These are phyloP conservation scores for Acronicta psi DNA, from an alignment of 2,888 invertebrate species.

Conservation along the genomic window DNA sequence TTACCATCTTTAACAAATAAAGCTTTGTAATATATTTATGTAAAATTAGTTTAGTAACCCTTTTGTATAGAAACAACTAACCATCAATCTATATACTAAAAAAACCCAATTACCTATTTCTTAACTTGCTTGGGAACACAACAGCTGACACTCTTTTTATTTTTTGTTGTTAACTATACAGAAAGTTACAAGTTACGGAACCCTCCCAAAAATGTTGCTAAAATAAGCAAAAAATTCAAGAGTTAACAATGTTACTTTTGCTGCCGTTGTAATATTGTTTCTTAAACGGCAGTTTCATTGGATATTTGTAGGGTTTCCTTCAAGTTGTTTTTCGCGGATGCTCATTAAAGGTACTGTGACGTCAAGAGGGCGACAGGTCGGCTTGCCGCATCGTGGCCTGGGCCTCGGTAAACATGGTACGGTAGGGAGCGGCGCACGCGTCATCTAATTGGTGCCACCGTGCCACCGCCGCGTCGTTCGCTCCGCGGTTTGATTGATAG, in stretches of 20 bases:
- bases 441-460: constrained; percentile 68
- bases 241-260: constrained; percentile 27
- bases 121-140: constrained; percentile 33
- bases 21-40: no score
- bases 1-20: no score
- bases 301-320: constrained; percentile 58
- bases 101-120: constrained; percentile 22
- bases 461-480: constrained; percentile 41
- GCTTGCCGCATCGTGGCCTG: constrained; percentile 22
- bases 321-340: constrained; percentile 62
- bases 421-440: constrained; percentile 81
- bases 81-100: background rate
- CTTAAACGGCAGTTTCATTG: constrained; percentile 23
- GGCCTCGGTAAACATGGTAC: constrained; percentile 66
- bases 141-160: constrained; percentile 40
- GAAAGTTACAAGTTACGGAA: constrained; percentile 26
- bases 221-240: constrained; percentile 16
- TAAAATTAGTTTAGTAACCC: no score
- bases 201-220: constrained; percentile 13
- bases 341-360: constrained; percentile 70
- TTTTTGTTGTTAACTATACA: constrained; percentile 24
- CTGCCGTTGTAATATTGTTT: constrained; percentile 34
- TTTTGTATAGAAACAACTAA: background rate
- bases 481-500: constrained; percentile 80
- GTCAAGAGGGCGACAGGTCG: constrained; percentile 70